Evolutionary conservation across 2,888 invertebrate species (phyloP), one percentile per base, ranked within the genome.

Genomic region (Parapristionchus giblindavisi): DNA sequence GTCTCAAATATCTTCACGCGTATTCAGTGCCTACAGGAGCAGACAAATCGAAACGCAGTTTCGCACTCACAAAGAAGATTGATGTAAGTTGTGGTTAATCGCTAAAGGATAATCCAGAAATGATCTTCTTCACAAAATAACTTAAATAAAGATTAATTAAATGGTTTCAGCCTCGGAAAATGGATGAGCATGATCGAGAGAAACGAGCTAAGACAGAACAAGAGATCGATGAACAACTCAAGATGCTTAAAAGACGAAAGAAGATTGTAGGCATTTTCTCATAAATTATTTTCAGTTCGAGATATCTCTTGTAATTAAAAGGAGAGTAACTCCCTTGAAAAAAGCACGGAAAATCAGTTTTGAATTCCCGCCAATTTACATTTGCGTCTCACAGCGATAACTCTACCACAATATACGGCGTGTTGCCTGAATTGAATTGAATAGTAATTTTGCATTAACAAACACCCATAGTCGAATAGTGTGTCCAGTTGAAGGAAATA

Each of bases 1-100:
- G 97, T 43, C 90, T 94, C 58, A 92, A 92, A 87, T 93, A 95
- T 85, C 91, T 96, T 79, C 92, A 93, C 90, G 92, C 93, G 52
- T 98, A 98, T 89, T 95, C 96, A 43, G 95, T 96, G 88, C 94
- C 95, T 0, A 60, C 72, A 21, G 85, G 85, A 24, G 84, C 83
- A 24, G 77, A 86, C 77, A 85, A 85, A 61, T 54, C 61, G 11
- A 71, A 77, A 34, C 74, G 85, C 14, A 81, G 82, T 14, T 85
- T 85, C 75, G 81, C 86, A 17, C 81, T 85, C 38, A 84, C 73
- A 38, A 60, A 78, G 40, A 84, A 80, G 71, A 32, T 60, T 34
- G 72, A 72, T 48, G 72, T 72, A 24, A 48, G 60, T 2, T 61
- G 8, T 38, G 3, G 6, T 70, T 14, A 52, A 21, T n/a, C 8